These are phyloP conservation scores for Formica selysi DNA, from an alignment of 1,140 invertebrate genomes.

Conservation along the genomic window DNA sequence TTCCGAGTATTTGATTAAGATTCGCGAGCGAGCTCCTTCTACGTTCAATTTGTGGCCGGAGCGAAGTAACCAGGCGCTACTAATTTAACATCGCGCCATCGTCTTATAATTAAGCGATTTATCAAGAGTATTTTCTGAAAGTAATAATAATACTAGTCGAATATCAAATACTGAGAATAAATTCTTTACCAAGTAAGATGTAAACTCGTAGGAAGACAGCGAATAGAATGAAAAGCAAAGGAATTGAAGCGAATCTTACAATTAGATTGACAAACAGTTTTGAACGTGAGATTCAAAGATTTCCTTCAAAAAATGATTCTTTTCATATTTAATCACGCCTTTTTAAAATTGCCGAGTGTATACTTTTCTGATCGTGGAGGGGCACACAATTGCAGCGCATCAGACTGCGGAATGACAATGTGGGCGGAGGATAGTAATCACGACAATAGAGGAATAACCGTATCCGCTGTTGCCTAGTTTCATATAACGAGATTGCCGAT, in stretches of 20 bases:
- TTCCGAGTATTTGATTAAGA: slow-evolving; percentile 54
- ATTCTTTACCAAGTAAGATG: too few species aligned
- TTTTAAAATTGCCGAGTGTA: slow-evolving; percentile 45
- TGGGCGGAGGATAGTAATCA: slow-evolving; percentile 70
- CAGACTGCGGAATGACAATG: slow-evolving; percentile 66
- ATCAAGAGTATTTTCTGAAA: not conserved
- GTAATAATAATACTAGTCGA: not conserved
- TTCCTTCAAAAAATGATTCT: not conserved
- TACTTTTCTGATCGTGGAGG: slow-evolving; percentile 12
- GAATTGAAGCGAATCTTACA: not conserved
- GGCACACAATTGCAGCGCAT: slow-evolving; percentile 59
- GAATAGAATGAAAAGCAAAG: not conserved
- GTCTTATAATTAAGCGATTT: slow-evolving; percentile 37
- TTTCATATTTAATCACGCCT: not conserved
- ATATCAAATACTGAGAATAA: not conserved
- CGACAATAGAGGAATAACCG: slow-evolving; percentile 76
- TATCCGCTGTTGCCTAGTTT: slow-evolving; percentile 58
- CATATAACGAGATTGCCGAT: slow-evolving; percentile 72
- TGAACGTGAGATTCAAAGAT: not conserved
- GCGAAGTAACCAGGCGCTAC: slow-evolving; percentile 18
- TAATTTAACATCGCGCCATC: slow-evolving; percentile 18
- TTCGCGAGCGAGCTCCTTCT: slow-evolving; percentile 7
- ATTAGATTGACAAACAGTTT: not conserved
- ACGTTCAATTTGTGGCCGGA: slow-evolving; percentile 25
- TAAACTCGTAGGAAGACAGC: not conserved